Conservation (phyloP, 2,113 vertebrate genomes). For the Morphnarchus princeps region DNA sequence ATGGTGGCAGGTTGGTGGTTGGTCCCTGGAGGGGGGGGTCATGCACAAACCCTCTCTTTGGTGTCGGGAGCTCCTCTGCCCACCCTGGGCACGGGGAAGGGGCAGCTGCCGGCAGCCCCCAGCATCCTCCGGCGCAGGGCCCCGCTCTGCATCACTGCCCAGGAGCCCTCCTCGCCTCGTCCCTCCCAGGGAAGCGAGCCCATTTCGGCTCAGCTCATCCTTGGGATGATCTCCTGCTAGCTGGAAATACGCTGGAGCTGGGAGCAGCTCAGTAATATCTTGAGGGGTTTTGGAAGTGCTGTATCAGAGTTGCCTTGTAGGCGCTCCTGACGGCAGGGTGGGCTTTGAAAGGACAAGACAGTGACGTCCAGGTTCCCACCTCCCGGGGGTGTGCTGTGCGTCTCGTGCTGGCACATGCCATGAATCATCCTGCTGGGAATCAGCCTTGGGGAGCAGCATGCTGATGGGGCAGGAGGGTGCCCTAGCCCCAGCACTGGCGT, state of each 20-base stretch:
- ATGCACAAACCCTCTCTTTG: conserved; percentile 18
- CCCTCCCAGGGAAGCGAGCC: neutral
- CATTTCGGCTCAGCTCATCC: neutral
- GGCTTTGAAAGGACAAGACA: neutral
- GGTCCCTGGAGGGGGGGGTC: neutral
- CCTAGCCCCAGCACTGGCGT: neutral
- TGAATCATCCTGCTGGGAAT: neutral
- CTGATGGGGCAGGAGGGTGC: neutral
- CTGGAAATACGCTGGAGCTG: neutral
- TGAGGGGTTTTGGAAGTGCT: neutral
- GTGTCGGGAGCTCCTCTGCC: conserved; percentile 8
- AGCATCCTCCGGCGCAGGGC: rapidly evolving
- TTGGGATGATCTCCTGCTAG: neutral
- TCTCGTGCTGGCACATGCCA: rapidly evolving
- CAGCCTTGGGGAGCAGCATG: neutral
- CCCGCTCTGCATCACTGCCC: rapidly evolving
- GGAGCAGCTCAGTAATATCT: neutral
- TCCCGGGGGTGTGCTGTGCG: neutral
- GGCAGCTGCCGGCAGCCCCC: neutral
- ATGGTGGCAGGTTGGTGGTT: neutral
- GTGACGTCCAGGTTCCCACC: neutral
- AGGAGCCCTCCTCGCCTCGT: neutral
- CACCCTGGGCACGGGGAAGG: neutral
- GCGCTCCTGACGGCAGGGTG: neutral
- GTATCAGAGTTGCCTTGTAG: neutral